phyloP scores from a whole-genome alignment of 2,888 invertebrate species.

The Eupithecia dodoneata region DNA sequence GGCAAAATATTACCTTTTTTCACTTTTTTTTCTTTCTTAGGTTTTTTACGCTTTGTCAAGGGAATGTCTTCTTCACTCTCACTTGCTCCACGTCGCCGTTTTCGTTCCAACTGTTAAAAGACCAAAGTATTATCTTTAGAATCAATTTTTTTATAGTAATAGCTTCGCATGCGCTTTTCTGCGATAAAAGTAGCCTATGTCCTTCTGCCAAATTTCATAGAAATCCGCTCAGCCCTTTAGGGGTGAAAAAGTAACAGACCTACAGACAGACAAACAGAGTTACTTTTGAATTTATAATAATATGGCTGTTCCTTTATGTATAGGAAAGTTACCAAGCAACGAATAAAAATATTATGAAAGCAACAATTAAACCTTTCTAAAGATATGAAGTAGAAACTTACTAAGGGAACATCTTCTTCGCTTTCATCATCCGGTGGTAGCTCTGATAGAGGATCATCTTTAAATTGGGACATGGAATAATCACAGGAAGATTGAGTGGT shows the following conservation, averaged over 20 bases:
- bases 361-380: background rate
- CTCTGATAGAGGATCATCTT: constrained; percentile 82
- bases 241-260: too few relatives aligned
- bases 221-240: too few relatives aligned
- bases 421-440: constrained; percentile 83
- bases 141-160: too few relatives aligned
- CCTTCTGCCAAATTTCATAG: too few relatives aligned
- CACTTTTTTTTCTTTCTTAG: constrained; percentile 82
- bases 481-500: constrained; percentile 88
- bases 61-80: constrained; percentile 91
- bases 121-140: background rate
- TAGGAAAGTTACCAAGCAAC: background rate
- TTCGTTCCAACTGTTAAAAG: constrained; percentile 60
- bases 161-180: too few relatives aligned
- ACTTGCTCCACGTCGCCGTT: constrained; percentile 66
- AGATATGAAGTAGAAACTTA: constrained; percentile 63
- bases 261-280: too few relatives aligned
- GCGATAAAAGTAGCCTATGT: too few relatives aligned
- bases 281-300: background rate
- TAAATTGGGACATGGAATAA: constrained; percentile 88
- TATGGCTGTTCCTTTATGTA: background rate
- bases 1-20: constrained; percentile 79
- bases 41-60: constrained; percentile 86
- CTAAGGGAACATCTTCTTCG: constrained; percentile 91
- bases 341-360: background rate